Conservation (phyloP, 2,113 vertebrate genomes). For the Anguilla japonica region DNA sequence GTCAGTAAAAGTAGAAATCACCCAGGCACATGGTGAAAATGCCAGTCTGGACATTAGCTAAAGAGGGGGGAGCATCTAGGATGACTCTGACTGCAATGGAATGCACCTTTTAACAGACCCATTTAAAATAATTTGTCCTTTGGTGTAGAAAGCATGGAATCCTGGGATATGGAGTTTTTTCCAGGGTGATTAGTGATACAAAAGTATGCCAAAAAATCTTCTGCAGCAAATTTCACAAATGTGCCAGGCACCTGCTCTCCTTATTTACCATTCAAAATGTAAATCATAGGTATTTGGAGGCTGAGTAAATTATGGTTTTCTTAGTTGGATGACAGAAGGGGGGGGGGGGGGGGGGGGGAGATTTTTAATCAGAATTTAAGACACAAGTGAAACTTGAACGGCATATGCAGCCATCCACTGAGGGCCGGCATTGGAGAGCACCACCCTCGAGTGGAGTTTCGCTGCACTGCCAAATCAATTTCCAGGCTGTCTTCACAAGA, state of each 20-base stretch:
- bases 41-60: too few species aligned
- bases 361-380: too few species aligned
- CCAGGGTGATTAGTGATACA: not conserved
- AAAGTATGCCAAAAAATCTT: too few species aligned
- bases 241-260: not conserved
- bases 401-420: not conserved
- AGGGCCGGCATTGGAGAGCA: not conserved
- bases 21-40: too few species aligned
- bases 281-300: too few species aligned
- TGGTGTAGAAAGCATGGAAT: not conserved
- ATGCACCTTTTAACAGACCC: not conserved
- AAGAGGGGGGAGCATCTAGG: too few species aligned
- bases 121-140: not conserved
- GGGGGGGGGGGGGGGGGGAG: too few species aligned
- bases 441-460: not conserved
- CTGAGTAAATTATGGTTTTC: too few species aligned
- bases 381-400: not conserved
- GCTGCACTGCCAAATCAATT: conserved; percentile 4
- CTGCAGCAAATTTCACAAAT: not conserved
- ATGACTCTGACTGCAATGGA: not conserved
- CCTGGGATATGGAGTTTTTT: not conserved
- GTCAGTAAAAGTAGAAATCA: too few species aligned
- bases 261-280: not conserved
- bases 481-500: not conserved
- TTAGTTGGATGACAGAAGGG: too few species aligned